Conservation (phyloP, 2,888 invertebrate species). For the Machimus rusticus region DNA sequence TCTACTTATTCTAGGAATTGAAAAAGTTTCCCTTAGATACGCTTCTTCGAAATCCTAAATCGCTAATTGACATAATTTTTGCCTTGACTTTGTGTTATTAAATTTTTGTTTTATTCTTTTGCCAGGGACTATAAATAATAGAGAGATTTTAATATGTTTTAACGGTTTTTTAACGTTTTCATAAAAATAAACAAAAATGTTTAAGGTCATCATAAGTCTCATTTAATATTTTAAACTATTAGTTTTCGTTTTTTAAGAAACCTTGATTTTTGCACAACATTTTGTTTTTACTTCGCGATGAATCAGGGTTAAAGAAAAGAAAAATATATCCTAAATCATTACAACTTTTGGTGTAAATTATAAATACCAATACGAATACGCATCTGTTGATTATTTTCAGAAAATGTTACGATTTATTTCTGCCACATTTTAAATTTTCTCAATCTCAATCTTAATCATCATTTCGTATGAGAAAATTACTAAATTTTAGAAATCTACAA, state of each 20-base stretch:
- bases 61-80: too few species aligned
- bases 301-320: background rate
- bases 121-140: too few species aligned
- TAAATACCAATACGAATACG: background rate
- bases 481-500: background rate
- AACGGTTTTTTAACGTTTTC: too few species aligned
- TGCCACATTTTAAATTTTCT: background rate
- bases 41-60: background rate
- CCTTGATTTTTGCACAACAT: too few species aligned
- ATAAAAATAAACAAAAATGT: too few species aligned
- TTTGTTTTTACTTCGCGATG: background rate
- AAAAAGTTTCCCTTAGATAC: background rate
- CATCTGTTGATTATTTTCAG: background rate
- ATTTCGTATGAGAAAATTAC: background rate
- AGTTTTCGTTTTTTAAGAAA: too few species aligned
- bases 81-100: too few species aligned
- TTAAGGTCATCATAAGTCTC: too few species aligned
- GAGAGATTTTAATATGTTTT: too few species aligned
- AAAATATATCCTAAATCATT: background rate
- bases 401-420: background rate
- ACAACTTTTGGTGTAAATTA: background rate
- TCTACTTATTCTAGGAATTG: background rate
- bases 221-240: too few species aligned
- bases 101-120: too few species aligned
- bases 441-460: background rate